Base-by-base conservation (phyloP, 2,888 invertebrate genomes). In the Drosophila imparisetae region DNA sequence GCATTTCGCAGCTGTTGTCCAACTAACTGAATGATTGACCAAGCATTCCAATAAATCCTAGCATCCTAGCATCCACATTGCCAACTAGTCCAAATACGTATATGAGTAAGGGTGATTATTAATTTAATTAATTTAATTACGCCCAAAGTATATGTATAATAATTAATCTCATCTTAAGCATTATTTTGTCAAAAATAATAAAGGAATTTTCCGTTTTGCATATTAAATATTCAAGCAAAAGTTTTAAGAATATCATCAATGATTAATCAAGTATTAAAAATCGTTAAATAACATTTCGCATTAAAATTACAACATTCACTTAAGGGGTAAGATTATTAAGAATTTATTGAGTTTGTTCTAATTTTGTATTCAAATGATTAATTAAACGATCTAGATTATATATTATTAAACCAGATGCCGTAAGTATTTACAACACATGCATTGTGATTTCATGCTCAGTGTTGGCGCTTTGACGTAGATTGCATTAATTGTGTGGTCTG, bases 1-100 rank as follows among this genome's bases (percentile, higher is more conserved):
- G 76, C 84, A 83, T 83, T 78, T 75, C 72, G 78, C 85, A 85
- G 76, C 81, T 88, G 86, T 78, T 57, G 73, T 18, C 65, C 48
- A 49, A 66, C 65, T 72, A 74, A 74, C 67, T 59, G 24, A 50
- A 52, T 59, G 52, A 58, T 52, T 53, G 66, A 40, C 66, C 66
- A 78, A 64, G 24, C 38, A 45, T 36, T 27, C 64, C 60, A 63
- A 64, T 32, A 60, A 40, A 61, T 67, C 66, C 61, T 54, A 24
- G 3, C 42, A 32, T 7, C 24, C 29, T 40, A 48, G 40, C 45
- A 6, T 45, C 55, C 15, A 30, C 24, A 40, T 52, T 64, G 30
- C 27, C 54, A 29, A n/a, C 13, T 11, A 45, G 18, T 58, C 29
- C 13, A 55, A 38, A 27, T 38, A 15, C 15, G 1, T 18, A n/a